phyloP scores from a whole-genome alignment of 1,140 invertebrate genomes.

The Euwallacea fornicatus region DNA sequence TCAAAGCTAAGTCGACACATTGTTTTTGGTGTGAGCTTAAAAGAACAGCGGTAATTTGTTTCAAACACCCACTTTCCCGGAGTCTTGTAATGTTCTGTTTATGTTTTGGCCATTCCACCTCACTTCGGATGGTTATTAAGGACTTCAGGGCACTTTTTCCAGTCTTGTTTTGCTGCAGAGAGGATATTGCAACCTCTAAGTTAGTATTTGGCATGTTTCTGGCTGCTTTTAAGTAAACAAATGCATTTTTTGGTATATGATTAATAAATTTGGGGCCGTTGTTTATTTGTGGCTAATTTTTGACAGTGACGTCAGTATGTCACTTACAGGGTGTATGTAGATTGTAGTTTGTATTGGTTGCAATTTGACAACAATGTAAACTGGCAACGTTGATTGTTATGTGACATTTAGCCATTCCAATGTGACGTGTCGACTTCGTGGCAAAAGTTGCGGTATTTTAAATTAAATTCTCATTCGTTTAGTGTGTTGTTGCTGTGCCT shows the following conservation, averaged over 20 bases:
- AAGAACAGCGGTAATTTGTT: conserved; percentile 42
- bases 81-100: conserved; percentile 42
- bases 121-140: conserved; percentile 45
- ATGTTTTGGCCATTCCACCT: conserved; percentile 46
- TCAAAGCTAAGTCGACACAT: conserved; percentile 57
- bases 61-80: conserved; percentile 41
- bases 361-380: too few species aligned
- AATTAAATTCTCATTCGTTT: not conserved
- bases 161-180: conserved; percentile 1
- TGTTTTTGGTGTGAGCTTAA: conserved; percentile 56
- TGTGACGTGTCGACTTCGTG: conserved; percentile 36
- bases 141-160: conserved; percentile 31
- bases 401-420: too few species aligned
- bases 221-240: not conserved
- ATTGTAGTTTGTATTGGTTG: too few species aligned
- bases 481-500: conserved; percentile 22
- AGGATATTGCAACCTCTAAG: conserved; percentile 19
- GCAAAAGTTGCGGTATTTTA: conserved; percentile 34
- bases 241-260: not conserved
- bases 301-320: too few species aligned
- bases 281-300: too few species aligned
- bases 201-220: not conserved
- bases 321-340: too few species aligned
- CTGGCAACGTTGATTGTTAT: too few species aligned
- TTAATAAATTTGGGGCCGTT: not conserved